Base-by-base conservation (phyloP, 2,888 invertebrate species). In the Drosophila ezoana region DNA sequence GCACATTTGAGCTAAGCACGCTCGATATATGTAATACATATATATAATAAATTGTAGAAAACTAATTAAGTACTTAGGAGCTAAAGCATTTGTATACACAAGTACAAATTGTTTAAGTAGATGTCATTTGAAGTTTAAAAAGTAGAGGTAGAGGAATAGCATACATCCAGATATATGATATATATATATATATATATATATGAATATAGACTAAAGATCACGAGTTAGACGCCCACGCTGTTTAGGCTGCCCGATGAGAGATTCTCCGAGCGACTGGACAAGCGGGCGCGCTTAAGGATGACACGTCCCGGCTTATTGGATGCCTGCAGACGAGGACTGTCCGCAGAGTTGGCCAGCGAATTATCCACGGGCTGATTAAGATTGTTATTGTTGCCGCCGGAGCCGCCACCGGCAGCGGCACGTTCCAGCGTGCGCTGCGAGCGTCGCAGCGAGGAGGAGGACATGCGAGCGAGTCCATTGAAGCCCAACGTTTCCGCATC, bases 221-320 rank as follows among this genome's bases (percentile, higher is more conserved):
- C 84, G 82, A 79, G 67, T 65, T 77, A 85, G 5, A 85, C 89
- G 56, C 89, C 85, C 4, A 85, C 83, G 41, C 85, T 85, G 48
- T 89, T 85, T 3, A 85, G 67, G 53, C 85, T 85, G 52, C 86
- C 85, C 28, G 85, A 85, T 1, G 85, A 85, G 1, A 87, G 75
- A 47, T 89, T 85, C 62, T 85, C 89, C 13, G 85, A 85, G 41
- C 85, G 89, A 49, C 89, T 85, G 43, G 89, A 79, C n/a, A 85
- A 49, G 5, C 85, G 86, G 1, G 86, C 51, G 11, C 88, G 88
- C 41, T 85, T 85, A 18, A 85, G 65, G 33, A 85, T 79, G 38
- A 85, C 82, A 20, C 89, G 88, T 2, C 70, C 79, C 2, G 79
- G 48, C 32, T 75, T 81, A 28, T 65, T 76, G 14, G 47, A 28